Evolutionary conservation across 2,113 vertebrate species (phyloP).

Genomic region (Eretmochelys imbricata): DNA sequence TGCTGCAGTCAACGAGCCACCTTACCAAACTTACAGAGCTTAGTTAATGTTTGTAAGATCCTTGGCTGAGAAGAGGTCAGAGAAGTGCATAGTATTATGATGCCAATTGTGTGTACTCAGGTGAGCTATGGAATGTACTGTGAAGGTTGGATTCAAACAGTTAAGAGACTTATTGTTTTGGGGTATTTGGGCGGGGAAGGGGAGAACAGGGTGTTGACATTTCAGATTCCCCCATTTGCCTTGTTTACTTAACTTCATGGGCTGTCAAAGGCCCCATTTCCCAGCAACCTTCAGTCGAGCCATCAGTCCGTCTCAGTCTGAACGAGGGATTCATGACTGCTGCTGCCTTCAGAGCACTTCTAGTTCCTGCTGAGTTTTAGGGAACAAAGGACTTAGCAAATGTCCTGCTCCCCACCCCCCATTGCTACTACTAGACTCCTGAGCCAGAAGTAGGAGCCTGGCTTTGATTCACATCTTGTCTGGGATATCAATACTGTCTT

Average conservation of each 20-base stretch:
- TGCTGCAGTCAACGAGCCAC: neutral
- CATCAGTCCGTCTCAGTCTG: neutral
- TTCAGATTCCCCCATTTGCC: neutral
- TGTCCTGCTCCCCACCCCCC: neutral
- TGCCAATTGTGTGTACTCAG: neutral
- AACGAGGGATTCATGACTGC: neutral
- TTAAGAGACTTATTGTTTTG: neutral
- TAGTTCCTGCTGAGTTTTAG: neutral
- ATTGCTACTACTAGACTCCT: neutral
- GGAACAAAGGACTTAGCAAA: neutral
- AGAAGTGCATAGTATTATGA: neutral
- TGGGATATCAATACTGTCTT: neutral
- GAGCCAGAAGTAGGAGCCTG: neutral
- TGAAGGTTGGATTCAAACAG: neutral
- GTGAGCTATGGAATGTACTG: neutral
- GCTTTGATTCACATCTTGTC: neutral
- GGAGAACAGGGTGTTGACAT: neutral
- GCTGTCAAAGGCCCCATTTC: neutral
- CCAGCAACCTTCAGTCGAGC: neutral
- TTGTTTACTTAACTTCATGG: neutral
- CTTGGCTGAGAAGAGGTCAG: neutral
- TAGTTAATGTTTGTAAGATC: neutral
- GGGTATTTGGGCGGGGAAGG: neutral
- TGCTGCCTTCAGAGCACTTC: neutral
- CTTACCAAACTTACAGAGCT: neutral